These are phyloP conservation scores for Nerophis ophidion DNA, from an alignment of 2,113 vertebrate species.

Conservation along the genomic window DNA sequence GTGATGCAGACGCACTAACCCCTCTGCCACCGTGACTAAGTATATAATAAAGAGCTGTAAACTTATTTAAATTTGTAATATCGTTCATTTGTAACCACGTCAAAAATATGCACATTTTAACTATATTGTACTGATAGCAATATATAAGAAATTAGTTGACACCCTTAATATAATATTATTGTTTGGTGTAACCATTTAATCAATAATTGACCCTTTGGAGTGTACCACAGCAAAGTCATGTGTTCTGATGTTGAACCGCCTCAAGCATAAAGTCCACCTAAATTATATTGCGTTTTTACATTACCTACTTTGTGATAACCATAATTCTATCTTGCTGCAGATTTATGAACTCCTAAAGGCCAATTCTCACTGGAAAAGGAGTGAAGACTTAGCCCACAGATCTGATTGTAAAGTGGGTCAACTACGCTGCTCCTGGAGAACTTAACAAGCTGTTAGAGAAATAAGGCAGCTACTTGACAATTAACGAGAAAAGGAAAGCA, in stretches of 20 bases:
- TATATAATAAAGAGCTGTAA: no score
- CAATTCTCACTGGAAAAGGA: slow-evolving; percentile 32
- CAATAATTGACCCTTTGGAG: background rate
- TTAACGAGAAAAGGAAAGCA: slow-evolving; percentile 54
- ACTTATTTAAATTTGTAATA: no score
- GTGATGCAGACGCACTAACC: no score
- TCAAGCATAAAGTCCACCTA: no score
- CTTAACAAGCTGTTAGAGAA: slow-evolving; percentile 62
- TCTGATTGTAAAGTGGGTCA: slow-evolving; percentile 72
- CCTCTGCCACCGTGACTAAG: no score
- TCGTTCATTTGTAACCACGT: no score
- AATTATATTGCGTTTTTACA: background rate
- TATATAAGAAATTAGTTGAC: no score
- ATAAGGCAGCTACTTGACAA: slow-evolving; percentile 64
- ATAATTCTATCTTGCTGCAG: slow-evolving; percentile 11
- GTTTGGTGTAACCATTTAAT: background rate
- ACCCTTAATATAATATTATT: no score
- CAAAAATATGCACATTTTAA: no score
- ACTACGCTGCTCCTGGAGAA: slow-evolving; percentile 66
- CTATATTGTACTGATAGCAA: no score
- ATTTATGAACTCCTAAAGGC: slow-evolving; percentile 8
- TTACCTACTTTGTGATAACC: background rate
- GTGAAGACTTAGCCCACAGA: slow-evolving; percentile 51
- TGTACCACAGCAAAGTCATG: background rate
- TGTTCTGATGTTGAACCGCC: background rate